Evolutionary conservation across 2,888 invertebrate species (phyloP).

Genomic region (Tinea trinotella): DNA sequence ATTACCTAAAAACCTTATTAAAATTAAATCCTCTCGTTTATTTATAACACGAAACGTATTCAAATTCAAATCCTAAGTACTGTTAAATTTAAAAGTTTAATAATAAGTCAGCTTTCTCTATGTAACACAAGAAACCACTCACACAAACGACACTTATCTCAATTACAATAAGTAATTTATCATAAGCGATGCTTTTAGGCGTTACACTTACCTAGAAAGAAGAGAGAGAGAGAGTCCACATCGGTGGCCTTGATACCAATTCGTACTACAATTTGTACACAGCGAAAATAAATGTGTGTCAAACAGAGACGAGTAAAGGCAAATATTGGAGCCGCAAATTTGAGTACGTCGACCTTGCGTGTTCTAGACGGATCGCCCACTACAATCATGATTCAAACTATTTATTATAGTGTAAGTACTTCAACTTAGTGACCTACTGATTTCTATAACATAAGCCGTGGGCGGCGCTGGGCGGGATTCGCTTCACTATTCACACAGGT

Average conservation of each 20-base stretch:
- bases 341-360: conserved; percentile 65
- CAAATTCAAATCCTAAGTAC: conserved; percentile 42
- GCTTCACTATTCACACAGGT: neutral
- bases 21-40: neutral
- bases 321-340: conserved; percentile 66
- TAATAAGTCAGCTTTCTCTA: conserved; percentile 49
- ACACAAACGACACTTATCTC: conserved; percentile 59
- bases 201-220: conserved; percentile 69
- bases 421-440: conserved; percentile 65
- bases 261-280: conserved; percentile 41
- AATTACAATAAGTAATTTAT: conserved; percentile 66
- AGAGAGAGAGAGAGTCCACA: conserved; percentile 45
- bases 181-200: conserved; percentile 56
- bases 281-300: conserved; percentile 40
- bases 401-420: conserved; percentile 39
- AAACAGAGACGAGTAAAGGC: conserved; percentile 55
- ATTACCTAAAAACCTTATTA: conserved; percentile 2
- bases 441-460: conserved; percentile 42
- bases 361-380: conserved; percentile 45
- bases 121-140: conserved; percentile 63
- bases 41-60: conserved; percentile 24
- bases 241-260: conserved; percentile 62
- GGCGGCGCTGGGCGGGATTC: conserved; percentile 41
- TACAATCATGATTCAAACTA: conserved; percentile 49
- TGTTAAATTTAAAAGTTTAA: conserved; percentile 28